Evolutionary conservation across 2,113 vertebrate genomes (phyloP).

Genomic region (Hippocampus guttulatus): DNA sequence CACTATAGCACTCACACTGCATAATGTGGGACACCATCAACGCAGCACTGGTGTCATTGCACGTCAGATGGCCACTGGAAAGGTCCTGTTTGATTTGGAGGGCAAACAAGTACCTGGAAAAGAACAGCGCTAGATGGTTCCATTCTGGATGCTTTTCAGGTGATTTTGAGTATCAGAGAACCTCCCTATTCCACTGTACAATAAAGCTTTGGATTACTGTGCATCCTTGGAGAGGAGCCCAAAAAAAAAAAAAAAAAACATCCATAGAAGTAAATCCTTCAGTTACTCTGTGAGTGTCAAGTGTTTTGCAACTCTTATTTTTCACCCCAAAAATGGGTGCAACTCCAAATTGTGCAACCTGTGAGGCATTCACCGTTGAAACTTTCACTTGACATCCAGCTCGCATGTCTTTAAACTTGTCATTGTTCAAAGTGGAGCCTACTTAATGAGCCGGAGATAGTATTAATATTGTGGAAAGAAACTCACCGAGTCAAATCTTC

Average conservation of each 20-base stretch:
- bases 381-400: background rate
- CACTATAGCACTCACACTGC: slow-evolving; percentile 80
- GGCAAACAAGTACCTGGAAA: slow-evolving; percentile 92
- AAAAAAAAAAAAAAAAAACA: no score
- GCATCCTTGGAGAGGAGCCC: no score
- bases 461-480: slow-evolving; percentile 2
- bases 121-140: background rate
- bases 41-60: slow-evolving; percentile 89
- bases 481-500: slow-evolving; percentile 94
- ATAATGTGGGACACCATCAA: slow-evolving; percentile 93
- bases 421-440: background rate
- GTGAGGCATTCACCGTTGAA: background rate
- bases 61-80: slow-evolving; percentile 83
- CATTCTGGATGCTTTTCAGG: background rate
- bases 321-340: background rate
- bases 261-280: no score
- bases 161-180: background rate
- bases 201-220: no score
- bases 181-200: no score
- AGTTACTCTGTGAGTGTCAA: no score
- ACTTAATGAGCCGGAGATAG: background rate
- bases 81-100: slow-evolving; percentile 96
- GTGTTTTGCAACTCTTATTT: background rate
- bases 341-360: background rate
- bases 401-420: background rate